These are phyloP conservation scores for Riparia riparia DNA, from an alignment of 2,113 vertebrate genomes.

Conservation along the genomic window DNA sequence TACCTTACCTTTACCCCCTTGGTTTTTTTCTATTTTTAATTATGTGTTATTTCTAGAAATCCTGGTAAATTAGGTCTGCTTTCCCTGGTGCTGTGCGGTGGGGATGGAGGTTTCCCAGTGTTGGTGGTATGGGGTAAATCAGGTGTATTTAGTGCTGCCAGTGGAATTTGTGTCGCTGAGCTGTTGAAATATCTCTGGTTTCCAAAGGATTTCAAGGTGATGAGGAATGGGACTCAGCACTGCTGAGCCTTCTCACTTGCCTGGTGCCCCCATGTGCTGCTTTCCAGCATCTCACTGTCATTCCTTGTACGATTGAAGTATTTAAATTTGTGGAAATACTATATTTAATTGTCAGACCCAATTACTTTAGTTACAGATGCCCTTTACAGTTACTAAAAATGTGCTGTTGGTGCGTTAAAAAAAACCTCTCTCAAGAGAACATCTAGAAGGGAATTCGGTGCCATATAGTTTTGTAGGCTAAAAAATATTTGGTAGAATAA, in stretches of 20 bases:
- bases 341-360: neutral
- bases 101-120: neutral
- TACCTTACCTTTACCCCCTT: neutral
- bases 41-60: neutral
- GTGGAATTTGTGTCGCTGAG: fast-evolving
- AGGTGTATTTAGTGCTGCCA: fast-evolving
- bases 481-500: neutral
- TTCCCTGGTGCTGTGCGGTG: neutral
- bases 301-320: neutral
- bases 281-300: neutral
- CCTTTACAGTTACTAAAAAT: constrained; percentile 21
- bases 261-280: fast-evolving
- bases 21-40: neutral
- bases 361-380: neutral
- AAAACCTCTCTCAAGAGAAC: neutral
- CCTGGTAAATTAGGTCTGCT: neutral
- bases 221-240: fast-evolving
- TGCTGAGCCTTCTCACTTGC: neutral
- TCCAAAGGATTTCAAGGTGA: neutral
- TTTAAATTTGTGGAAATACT: neutral
- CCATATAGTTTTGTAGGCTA: neutral
- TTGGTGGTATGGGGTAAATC: fast-evolving
- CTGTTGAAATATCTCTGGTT: neutral
- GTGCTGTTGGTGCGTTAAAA: neutral
- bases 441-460: neutral